Conservation (phyloP, 2,797 vertebrate species). For the Phyllotis vaccarum region DNA sequence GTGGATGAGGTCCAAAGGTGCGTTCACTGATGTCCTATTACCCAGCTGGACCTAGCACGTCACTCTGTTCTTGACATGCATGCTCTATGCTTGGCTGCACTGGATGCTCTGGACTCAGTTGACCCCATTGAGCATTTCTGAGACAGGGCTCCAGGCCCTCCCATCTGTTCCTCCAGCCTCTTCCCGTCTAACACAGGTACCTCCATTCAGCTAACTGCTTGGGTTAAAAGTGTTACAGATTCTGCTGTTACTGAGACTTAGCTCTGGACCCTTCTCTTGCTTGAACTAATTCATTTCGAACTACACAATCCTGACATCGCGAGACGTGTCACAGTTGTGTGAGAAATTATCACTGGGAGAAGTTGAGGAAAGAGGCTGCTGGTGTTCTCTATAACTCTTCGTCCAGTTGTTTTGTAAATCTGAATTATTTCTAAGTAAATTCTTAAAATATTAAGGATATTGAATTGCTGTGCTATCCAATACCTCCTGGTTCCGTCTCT, state of each 20-base stretch:
- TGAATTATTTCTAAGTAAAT: background rate
- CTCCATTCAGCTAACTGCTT: background rate
- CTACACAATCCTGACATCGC: background rate
- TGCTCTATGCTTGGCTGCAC: fast-evolving
- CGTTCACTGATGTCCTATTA: fast-evolving
- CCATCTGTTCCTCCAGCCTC: background rate
- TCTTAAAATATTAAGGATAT: background rate
- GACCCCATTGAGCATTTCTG: fast-evolving
- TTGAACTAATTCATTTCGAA: background rate
- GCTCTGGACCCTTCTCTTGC: background rate
- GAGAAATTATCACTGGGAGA: background rate
- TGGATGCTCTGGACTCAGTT: background rate
- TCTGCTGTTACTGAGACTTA: background rate
- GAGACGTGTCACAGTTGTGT: fast-evolving
- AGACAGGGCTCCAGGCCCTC: background rate
- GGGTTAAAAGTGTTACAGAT: background rate
- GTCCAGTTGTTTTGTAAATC: background rate
- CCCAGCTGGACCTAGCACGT: fast-evolving
- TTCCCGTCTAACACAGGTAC: background rate
- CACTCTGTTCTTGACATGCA: fast-evolving
- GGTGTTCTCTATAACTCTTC: fast-evolving
- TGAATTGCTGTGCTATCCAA: background rate
- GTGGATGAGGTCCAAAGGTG: background rate
- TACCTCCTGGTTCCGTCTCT: background rate
- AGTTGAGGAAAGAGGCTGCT: too few species aligned